Base-by-base conservation (phyloP, 2,797 vertebrate genomes). In the Menidia menidia region DNA sequence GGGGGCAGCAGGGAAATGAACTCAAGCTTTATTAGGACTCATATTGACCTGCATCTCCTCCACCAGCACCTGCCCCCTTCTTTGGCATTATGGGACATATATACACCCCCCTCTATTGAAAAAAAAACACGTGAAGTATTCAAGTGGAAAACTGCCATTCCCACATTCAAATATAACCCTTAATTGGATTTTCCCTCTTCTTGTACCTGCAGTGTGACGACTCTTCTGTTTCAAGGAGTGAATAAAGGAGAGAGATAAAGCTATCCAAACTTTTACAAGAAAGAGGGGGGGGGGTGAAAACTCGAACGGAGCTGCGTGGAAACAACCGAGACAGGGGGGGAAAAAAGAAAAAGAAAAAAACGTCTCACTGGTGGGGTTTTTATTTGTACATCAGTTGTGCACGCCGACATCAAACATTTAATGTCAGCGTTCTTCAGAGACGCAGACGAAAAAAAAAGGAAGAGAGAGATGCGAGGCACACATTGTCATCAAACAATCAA, bases 1-100 rank as follows among this genome's bases (percentile, higher is more conserved):
- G 93, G 88, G 87, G 18, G 70, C 80, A 80, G 85, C 53, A 83
- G 87, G 86, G 90, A 93, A 95, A 95, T 96, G 93, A 95, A 94
- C 94, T 95, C 86, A n/a, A 71, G 90, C 86, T 93, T 84, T 87
- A 87, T 92, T 94, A 94, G 87, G 89, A 92, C 91, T 92, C 90
- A 89, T 94, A 89, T 93, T 92, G 88, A 83, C 93, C 92, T 88
- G 89, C 85, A 93, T 93, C 86, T 82, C 83, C 91, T 92, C 90
- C 30, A 83, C 74, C 51, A 61, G 45, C 69, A 78, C 81, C 71
- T 75, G 83, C 80, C 73, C 82, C 58, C 35, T 86, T 76, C 74
- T 78, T 54, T 71, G 66, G 63, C 68, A 68, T 77, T 77, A 63
- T 9, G 69, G 78, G 67, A 63, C 82, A 66, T 42, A 62, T 68